Base-by-base conservation (phyloP, 2,797 vertebrate species). In the Poeciliopsis paucimaculata region DNA sequence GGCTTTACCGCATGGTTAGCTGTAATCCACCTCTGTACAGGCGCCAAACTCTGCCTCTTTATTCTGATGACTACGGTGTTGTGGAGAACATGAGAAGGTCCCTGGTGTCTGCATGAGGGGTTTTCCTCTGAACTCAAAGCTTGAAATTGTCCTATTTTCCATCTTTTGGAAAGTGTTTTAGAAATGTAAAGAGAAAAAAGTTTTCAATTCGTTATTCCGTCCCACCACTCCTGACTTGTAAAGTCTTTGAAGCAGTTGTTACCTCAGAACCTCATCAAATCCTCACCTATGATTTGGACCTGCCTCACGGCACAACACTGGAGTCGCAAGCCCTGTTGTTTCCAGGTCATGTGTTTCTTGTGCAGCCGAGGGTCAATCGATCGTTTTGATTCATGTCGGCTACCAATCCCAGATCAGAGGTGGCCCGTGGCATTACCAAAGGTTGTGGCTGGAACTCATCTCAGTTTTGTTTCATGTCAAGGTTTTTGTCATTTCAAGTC, bases 371-470 rank as follows among this genome's bases (percentile, higher is more conserved):
- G 91, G 90, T 89, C 92, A 92, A 94, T 93, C 90, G 90, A 94
- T 95, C 78, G 18, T 90, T 92, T 93, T 93, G 84, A 94, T 93
- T 95, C 91, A 95, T 94, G 91, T 94, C 39, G 73, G 84, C 77
- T 82, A 77, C 90, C 92, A 93, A 92, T 95, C 91, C 84, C 75
- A 89, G 91, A 94, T 94, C 91, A 93, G 92, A 94, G 87, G 84
- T 84, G 86, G 81, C 81, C 85, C 84, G 74, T 94, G 94, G 89
- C 92, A 93, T 92, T 90, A 84, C 77, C 80, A 92, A 93, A 94
- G 93, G 92, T 93, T 80, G 73, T 73, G 78, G 80, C 78, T 87
- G 84, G 77, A 84, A 84, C 84, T 84, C 85, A 86, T 87, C 64
- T 77, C 20, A 3, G 46, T 28, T 72, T 77, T 77, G 45, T 84